Conservation (phyloP, 37 sponge, comb jelly and placozoan genomes). For the Tethya wilhelma region DNA sequence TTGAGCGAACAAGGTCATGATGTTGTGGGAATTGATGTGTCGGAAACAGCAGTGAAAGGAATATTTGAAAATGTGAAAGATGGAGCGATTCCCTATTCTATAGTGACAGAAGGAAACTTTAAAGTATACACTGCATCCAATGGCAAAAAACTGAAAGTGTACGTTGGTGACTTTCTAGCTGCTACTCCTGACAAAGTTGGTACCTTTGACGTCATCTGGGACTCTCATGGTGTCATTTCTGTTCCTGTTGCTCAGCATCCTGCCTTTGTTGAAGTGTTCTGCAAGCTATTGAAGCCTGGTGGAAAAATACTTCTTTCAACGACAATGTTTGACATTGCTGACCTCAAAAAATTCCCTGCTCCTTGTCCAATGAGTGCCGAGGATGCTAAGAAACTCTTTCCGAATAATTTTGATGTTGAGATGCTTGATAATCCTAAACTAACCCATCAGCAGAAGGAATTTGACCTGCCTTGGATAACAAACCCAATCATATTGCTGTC, state of each 20-base stretch:
- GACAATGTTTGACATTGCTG: neutral
- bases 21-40: conserved; percentile 10
- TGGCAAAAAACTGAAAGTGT: conserved; percentile 4
- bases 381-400: neutral
- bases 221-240: conserved; percentile 10
- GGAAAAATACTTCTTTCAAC: conserved; percentile 27
- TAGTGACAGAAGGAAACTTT: neutral
- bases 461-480: no score
- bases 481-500: no score
- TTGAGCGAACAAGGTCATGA: conserved; percentile 11
- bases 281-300: conserved; percentile 10
- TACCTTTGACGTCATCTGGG: conserved; percentile 32
- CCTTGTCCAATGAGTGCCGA: neutral
- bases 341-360: neutral
- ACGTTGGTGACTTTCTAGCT: conserved; percentile 25
- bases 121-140: conserved; percentile 28
- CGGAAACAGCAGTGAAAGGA: conserved; percentile 10
- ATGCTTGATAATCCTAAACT: conserved; percentile 7
- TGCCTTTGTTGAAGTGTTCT: neutral
- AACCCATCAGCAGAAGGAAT: no score
- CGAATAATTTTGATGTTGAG: conserved; percentile 5
- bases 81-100: conserved; percentile 2
- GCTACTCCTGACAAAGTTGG: neutral
- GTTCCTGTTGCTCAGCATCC: neutral
- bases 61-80: neutral